These are phyloP conservation scores for Aphaenogaster floridana DNA, from an alignment of 1,140 invertebrate genomes.

Conservation along the genomic window DNA sequence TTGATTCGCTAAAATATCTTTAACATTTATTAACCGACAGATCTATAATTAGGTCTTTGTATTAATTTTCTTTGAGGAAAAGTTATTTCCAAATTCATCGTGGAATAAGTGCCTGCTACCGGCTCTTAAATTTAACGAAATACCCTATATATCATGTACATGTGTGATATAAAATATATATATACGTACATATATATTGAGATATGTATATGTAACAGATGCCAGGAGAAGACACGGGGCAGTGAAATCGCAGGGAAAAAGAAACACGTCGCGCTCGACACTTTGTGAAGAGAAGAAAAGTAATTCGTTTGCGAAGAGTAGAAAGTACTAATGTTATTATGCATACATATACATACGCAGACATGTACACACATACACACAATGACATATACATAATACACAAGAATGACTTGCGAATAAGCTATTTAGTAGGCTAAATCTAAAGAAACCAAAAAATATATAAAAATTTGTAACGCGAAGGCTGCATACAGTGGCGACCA, in stretches of 20 bases:
- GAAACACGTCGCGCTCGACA: conserved; percentile 72
- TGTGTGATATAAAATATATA: conserved; percentile 64
- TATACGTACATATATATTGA: conserved; percentile 61
- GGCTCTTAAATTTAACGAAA: conserved; percentile 32
- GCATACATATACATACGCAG: conserved; percentile 12
- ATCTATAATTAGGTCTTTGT: neutral
- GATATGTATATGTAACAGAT: conserved; percentile 37
- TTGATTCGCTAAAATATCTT: neutral
- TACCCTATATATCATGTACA: conserved; percentile 53
- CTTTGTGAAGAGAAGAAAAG: conserved; percentile 41
- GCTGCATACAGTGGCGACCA: conserved; percentile 71
- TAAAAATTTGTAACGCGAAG: conserved; percentile 71
- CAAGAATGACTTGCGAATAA: conserved; percentile 76
- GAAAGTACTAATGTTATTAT: conserved; percentile 72
- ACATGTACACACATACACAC: neutral
- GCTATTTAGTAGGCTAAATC: conserved; percentile 75
- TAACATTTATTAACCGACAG: neutral
- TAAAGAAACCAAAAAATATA: conserved; percentile 38
- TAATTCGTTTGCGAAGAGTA: conserved; percentile 74
- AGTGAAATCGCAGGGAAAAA: conserved; percentile 60
- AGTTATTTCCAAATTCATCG: conserved; percentile 9
- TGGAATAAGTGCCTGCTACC: conserved; percentile 31
- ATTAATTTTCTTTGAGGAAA: neutral
- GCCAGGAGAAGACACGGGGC: conserved; percentile 21
- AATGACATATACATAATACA: conserved; percentile 33